Percentiles rank a stretch among this genome's conserved stretches.
Conservation (phyloP, 2,888 invertebrate genomes). For the Platycheirus albimanus region DNA sequence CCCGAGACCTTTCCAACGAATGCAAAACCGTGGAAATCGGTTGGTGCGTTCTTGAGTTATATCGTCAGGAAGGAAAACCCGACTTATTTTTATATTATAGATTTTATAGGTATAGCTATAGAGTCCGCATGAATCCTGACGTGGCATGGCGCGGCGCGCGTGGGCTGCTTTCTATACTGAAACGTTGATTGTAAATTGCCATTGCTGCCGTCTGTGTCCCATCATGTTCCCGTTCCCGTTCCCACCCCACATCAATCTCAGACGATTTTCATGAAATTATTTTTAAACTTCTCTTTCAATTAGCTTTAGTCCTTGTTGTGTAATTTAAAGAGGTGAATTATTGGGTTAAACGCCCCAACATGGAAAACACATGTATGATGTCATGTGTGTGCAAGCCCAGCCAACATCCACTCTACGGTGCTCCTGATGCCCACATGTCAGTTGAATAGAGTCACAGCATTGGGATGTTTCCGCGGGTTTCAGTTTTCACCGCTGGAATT, state of each 20-base stretch:
- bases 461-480: constrained; percentile 25
- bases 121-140: too few species aligned
- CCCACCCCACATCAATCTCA: constrained; percentile 6
- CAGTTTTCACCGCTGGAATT: constrained; percentile 64
- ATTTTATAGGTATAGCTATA: too few species aligned
- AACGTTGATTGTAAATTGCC: too few species aligned
- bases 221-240: not conserved
- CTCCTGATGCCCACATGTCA: constrained; percentile 23
- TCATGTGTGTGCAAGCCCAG: constrained; percentile 5
- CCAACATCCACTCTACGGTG: not conserved
- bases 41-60: too few species aligned
- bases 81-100: too few species aligned
- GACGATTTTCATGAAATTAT: constrained; percentile 48
- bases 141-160: too few species aligned
- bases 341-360: constrained; percentile 9
- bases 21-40: too few species aligned
- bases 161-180: too few species aligned
- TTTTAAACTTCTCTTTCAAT: constrained; percentile 61
- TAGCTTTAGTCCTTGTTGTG: constrained; percentile 39
- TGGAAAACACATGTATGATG: constrained; percentile 16
- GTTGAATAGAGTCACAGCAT: constrained; percentile 29
- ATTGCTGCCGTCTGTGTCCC: too few species aligned
- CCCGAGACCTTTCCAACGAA: too few species aligned
- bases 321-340: constrained; percentile 40
- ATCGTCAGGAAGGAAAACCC: too few species aligned